Evolutionary conservation across 1,140 invertebrate species (phyloP).

Genomic region (Halictus rubicundus): DNA sequence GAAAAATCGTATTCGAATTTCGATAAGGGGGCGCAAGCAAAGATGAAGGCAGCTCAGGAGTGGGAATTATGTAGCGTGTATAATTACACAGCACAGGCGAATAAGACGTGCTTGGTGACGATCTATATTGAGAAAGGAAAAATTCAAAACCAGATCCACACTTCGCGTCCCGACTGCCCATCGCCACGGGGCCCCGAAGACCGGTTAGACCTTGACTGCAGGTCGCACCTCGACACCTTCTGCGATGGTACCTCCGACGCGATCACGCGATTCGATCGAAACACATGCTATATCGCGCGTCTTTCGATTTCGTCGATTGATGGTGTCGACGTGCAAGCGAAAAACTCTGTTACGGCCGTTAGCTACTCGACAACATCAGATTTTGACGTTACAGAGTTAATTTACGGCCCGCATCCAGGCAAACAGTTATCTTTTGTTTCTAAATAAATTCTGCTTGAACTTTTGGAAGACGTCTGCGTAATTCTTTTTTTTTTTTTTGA

Average conservation of each 20-base stretch:
- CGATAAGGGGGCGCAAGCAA: neutral
- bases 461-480: too few relatives aligned
- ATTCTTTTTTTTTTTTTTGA: too few relatives aligned
- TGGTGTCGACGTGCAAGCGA: neutral
- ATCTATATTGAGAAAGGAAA: conserved; percentile 69
- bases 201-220: conserved; percentile 63
- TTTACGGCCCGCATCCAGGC: too few relatives aligned
- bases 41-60: neutral
- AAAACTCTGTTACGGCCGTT: neutral
- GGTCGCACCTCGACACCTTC: conserved; percentile 63
- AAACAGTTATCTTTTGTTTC: too few relatives aligned
- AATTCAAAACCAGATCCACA: conserved; percentile 68
- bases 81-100: conserved; percentile 55
- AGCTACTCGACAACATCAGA: neutral
- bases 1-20: neutral
- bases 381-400: neutral
- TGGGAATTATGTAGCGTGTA: conserved; percentile 21
- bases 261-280: conserved; percentile 32
- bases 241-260: conserved; percentile 39
- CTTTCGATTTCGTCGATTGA: neutral
- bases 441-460: too few relatives aligned
- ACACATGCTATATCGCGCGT: conserved; percentile 22
- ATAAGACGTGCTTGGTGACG: conserved; percentile 55
- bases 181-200: conserved; percentile 55
- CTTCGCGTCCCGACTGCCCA: conserved; percentile 31